Percentiles rank a stretch among this genome's conserved stretches.
These are phyloP conservation scores for Rhynchotus rufescens DNA, from an alignment of 2,797 vertebrate genomes.

Conservation along the genomic window DNA sequence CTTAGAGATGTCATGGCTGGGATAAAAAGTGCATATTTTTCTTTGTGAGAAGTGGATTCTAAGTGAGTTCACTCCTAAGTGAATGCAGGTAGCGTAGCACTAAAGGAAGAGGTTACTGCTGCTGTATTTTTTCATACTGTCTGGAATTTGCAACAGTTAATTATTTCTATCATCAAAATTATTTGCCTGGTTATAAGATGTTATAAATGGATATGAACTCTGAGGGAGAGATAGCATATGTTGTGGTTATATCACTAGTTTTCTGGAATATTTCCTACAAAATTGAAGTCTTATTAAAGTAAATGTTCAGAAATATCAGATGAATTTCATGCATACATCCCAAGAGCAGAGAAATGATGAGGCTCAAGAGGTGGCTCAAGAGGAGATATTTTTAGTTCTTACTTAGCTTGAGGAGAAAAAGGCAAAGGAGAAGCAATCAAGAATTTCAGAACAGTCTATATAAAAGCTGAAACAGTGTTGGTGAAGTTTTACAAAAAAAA, in stretches of 20 bases:
- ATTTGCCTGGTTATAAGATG: background rate
- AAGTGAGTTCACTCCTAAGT: background rate
- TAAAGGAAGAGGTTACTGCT: background rate
- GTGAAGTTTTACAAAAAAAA: background rate
- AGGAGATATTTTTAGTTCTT: background rate
- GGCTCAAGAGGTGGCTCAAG: background rate
- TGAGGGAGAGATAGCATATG: rapidly evolving
- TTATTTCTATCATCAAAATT: background rate
- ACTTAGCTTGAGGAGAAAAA: background rate
- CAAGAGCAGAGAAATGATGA: background rate
- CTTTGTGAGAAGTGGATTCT: background rate
- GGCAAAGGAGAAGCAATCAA: background rate
- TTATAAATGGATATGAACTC: background rate
- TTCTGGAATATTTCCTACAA: background rate
- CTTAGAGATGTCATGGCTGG: background rate
- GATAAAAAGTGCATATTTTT: background rate
- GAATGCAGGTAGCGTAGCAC: background rate
- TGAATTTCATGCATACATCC: background rate
- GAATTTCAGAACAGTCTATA: background rate
- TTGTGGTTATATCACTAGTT: background rate
- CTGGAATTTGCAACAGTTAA: background rate
- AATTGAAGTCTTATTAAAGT: background rate
- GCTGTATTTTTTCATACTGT: background rate
- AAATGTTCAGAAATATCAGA: background rate
- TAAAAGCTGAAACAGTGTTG: background rate